Conservation (phyloP, 1,140 invertebrate genomes). For the Cherax destructor region DNA sequence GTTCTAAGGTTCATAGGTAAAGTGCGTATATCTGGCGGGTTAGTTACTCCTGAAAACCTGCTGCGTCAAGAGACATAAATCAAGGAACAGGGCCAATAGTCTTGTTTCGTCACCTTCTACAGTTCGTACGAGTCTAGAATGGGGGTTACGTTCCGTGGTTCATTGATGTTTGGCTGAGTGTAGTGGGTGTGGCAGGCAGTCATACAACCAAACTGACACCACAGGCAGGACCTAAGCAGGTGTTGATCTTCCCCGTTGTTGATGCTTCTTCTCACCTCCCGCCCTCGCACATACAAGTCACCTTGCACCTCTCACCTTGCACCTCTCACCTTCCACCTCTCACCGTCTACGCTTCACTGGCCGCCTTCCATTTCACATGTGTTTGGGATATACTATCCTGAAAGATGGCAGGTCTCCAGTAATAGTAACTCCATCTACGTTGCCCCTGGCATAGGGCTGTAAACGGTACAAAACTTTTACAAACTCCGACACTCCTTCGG, state of each 20-base stretch:
- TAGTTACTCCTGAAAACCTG: slow-evolving; percentile 22
- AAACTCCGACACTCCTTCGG: too few species aligned
- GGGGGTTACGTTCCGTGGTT: slow-evolving; percentile 41
- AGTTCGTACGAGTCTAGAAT: not conserved
- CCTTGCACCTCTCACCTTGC: not conserved
- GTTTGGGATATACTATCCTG: too few species aligned
- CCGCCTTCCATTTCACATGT: too few species aligned
- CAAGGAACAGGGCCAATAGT: slow-evolving; percentile 68
- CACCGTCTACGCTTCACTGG: not conserved
- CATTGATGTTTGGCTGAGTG: slow-evolving; percentile 5
- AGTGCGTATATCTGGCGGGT: slow-evolving; percentile 16
- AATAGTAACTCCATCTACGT: too few species aligned
- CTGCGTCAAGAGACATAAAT: slow-evolving; percentile 64
- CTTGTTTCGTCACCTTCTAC: slow-evolving; percentile 67
- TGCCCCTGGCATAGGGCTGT: too few species aligned
- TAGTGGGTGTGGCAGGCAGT: slow-evolving; percentile 6
- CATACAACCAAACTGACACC: not conserved
- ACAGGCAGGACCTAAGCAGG: too few species aligned
- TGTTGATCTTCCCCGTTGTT: not conserved
- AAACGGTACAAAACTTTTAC: too few species aligned
- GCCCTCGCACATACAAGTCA: not conserved
- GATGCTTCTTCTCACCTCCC: too few species aligned
- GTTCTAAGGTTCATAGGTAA: slow-evolving; percentile 15
- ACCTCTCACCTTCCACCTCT: slow-evolving; percentile 22
- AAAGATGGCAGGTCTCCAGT: too few species aligned